Base-by-base conservation (phyloP, 1,140 invertebrate genomes). In the Drosophila sturtevanti region DNA sequence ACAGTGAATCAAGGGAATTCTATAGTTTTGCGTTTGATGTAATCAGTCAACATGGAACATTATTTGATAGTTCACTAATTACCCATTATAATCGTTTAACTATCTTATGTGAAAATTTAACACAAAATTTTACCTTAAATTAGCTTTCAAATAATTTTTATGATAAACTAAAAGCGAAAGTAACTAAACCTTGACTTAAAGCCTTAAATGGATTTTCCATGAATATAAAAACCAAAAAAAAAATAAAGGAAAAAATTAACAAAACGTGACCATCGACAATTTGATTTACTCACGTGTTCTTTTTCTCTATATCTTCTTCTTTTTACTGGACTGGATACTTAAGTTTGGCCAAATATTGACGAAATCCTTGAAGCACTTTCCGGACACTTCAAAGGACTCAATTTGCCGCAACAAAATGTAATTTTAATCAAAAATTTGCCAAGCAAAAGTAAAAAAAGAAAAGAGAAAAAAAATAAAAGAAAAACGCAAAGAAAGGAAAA, bases 361-460 rank as follows among this genome's bases (percentile, higher is more conserved):
- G 56, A 34, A 55, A 34, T 56, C 54, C 54, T 56, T 56, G 54
- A 56, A 56, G 54, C 54, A 56, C 54, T 56, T 56, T 27, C 35
- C 73, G 56, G 38, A 58, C 70, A 79, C 77, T 79, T 79, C 77
- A 80, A 79, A 79, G 72, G 66, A 34, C 22, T 62, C 58, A 55
- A 52, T 55, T 27, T 54, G 44, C 44, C 51, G 61, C 70, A 65
- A 35, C 35, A 67, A 70, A 76, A 76, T 81, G 60, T 80, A 67
- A 80, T 77, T 81, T 86, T 86, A 77, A 86, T 77, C 73, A 85
- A 81, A 72, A 81, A 69, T 68, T 80, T 37, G 12, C 54, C 54
- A 80, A 52, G 54, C 72, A 44, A 9, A 48, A 48, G 27, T 6
- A 48, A 48, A 48, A 21, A 11, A 16, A 41, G 6, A 41, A 41